phyloP scores from a whole-genome alignment of 2,888 invertebrate genomes.

The Drosophila ezoana region DNA sequence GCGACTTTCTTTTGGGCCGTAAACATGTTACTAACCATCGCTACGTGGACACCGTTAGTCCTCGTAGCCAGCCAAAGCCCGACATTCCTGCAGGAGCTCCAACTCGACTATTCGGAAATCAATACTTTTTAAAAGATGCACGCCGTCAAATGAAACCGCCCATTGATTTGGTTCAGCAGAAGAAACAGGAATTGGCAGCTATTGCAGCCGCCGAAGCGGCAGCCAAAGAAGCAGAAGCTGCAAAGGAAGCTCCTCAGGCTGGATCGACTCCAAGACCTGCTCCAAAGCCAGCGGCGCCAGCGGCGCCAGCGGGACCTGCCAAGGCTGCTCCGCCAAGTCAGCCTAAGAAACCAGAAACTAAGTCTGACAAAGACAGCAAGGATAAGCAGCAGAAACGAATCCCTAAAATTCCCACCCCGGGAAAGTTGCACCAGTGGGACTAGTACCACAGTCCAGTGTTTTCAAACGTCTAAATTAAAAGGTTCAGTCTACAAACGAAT shows the following conservation, averaged over 20 bases:
- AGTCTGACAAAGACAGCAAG: neutral
- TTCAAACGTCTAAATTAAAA: constrained; percentile 5
- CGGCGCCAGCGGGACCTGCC: neutral
- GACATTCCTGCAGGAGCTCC: neutral
- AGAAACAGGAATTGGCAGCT: constrained; percentile 14
- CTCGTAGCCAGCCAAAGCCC: constrained; percentile 15
- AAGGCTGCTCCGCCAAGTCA: constrained; percentile 1
- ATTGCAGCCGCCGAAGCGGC: neutral
- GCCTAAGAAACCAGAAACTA: neutral
- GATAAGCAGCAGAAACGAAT: neutral
- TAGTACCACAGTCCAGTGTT: constrained; percentile 1
- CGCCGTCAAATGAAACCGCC: constrained; percentile 42
- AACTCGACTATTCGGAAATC: constrained; percentile 19
- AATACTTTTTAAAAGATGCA: constrained; percentile 50
- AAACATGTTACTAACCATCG: constrained; percentile 49
- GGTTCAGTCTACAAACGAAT: no score
- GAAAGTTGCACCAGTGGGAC: constrained; percentile 38
- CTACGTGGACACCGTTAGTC: constrained; percentile 34
- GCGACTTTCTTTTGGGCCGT: constrained; percentile 61
- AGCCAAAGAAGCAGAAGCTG: constrained; percentile 16
- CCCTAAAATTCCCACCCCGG: constrained; percentile 20
- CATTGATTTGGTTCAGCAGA: constrained; percentile 49
- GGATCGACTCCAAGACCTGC: constrained; percentile 6
- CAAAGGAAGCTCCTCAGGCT: neutral
- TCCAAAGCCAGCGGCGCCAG: neutral